Base-by-base conservation (phyloP, 2,113 vertebrate genomes). In the Trematomus loennbergii region DNA sequence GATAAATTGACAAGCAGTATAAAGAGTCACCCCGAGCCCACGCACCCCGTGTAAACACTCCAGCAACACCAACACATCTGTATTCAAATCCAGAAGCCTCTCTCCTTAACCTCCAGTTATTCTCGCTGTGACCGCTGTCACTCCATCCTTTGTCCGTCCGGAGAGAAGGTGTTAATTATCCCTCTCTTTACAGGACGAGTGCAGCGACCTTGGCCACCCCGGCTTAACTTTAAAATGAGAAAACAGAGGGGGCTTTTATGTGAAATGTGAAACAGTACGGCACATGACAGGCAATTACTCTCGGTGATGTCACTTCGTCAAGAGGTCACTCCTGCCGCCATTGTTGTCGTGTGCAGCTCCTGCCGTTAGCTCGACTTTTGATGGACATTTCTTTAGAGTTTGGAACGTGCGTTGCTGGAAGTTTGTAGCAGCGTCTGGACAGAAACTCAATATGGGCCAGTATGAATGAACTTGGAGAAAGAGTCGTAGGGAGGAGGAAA, bases 231-330 rank as follows among this genome's bases (percentile, higher is more conserved):
- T 82, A 80, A 80, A 89, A 85, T 86, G 85, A 91, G 9, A 88
- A 76, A 84, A 88, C 82, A 75, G 59, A 77, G 57, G 72, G 49
- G 60, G 84, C 78, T 88, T 93, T 91, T 85, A 87, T 90, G 75
- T 86, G 89, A 89, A 81, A 87, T 50, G 86, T 86, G 85, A 91
- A 93, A 89, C 75, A 86, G 85, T 85, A 70, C 57, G 7, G 78
- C 88, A 89, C 88, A 86, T 90, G 93, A 93, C 94, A 92, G 92
- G 90, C 93, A 94, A 95, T 94, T 95, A 92, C 91, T 90, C 78
- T 85, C 18, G 25, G 74, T 81, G 82, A 91, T 84, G 89, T 88
- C 88, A 86, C 78, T 82, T 84, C 86, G 90, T 93, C 88, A 84
- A 67, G 82, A 79, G 88, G 87, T 88, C 84, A 86, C 71, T 89